A percentile compares a stretch with the other conserved stretches of the same genome.
These are phyloP conservation scores for Pachyramphus minor DNA, from an alignment of 2,113 vertebrate species.

Conservation along the genomic window DNA sequence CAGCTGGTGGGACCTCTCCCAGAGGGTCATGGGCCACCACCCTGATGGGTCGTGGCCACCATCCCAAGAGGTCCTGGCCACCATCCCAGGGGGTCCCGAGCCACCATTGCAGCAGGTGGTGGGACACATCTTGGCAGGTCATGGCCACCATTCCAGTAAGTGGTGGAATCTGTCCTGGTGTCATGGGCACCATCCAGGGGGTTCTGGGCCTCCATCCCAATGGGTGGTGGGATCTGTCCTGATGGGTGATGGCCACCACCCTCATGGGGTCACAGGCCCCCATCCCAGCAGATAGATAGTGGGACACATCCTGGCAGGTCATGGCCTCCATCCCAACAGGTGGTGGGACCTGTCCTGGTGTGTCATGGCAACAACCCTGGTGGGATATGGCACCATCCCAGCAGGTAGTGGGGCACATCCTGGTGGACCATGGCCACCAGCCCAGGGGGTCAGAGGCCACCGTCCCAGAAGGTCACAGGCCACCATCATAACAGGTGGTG, in stretches of 20 bases:
- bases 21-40: neutral
- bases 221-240: neutral
- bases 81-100: neutral
- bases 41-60: neutral
- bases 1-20: neutral
- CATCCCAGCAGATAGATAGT: neutral
- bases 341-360: neutral
- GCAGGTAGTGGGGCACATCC: neutral
- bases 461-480: no score
- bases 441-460: accelerated
- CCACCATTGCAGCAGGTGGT: neutral
- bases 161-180: neutral
- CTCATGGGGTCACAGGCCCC: neutral
- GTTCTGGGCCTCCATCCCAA: neutral
- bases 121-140: no score
- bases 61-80: neutral
- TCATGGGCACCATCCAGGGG: no score
- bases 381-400: neutral
- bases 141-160: neutral
- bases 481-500: neutral
- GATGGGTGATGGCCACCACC: neutral
- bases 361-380: neutral
- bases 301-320: neutral
- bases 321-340: neutral
- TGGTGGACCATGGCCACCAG: neutral